A percentile compares a stretch with the other conserved stretches of the same genome.
Evolutionary conservation across 2,113 vertebrate species (phyloP).

Genomic region (Gobio gobio): DNA sequence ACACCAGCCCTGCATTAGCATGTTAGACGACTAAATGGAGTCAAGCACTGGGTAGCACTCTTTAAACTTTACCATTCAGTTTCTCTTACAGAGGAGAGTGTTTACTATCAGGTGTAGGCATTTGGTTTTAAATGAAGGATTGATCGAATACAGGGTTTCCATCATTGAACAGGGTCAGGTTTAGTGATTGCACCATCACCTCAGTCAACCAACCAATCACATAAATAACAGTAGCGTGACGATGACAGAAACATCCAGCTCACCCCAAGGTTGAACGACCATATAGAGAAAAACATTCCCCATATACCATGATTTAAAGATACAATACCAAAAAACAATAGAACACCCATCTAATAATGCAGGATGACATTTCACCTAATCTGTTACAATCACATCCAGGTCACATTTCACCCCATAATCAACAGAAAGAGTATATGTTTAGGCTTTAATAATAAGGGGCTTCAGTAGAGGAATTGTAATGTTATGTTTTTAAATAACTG

Average conservation of each 20-base stretch:
- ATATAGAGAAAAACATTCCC: not conserved
- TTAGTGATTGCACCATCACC: not conserved
- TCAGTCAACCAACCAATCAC: not conserved
- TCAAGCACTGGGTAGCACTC: not conserved
- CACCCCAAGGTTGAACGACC: constrained; percentile 1
- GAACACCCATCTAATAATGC: not conserved
- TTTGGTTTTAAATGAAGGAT: constrained; percentile 16
- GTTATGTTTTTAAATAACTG: not conserved
- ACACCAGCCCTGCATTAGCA: too few species aligned
- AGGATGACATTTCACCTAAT: not conserved
- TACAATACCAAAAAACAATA: not conserved
- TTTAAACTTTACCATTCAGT: not conserved
- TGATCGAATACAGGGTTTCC: not conserved
- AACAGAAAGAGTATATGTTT: not conserved
- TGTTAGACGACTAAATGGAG: not conserved
- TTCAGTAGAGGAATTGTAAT: not conserved
- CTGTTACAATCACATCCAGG: not conserved
- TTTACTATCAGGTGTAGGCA: not conserved
- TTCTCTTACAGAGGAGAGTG: not conserved
- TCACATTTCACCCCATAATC: not conserved
- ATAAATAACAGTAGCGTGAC: constrained; percentile 13
- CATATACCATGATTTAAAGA: not conserved
- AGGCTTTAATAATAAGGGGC: not conserved
- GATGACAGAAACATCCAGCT: not conserved
- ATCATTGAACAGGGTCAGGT: constrained; percentile 10